Evolutionary conservation across 2,888 invertebrate genomes (phyloP).

Genomic region (Hetaerina titia): DNA sequence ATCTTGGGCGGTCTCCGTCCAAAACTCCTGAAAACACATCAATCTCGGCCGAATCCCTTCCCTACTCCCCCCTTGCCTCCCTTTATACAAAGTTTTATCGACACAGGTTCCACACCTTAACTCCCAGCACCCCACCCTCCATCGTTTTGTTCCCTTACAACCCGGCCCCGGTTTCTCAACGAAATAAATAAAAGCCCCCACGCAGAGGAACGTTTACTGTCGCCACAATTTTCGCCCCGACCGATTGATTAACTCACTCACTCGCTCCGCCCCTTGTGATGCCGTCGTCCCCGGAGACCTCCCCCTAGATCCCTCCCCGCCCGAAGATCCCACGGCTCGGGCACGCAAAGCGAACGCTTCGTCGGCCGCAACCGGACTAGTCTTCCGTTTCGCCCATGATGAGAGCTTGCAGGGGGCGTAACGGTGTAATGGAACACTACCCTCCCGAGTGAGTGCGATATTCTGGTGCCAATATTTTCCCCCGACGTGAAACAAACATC

Average conservation of each 20-base stretch:
- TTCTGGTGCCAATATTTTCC: no score
- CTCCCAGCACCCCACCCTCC: not conserved
- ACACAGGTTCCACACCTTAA: no score
- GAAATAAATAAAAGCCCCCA: not conserved
- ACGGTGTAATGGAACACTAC: no score
- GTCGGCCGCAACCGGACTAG: not conserved
- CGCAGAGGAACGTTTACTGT: not conserved
- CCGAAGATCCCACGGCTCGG: not conserved
- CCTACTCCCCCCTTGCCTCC: no score
- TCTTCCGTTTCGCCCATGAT: not conserved
- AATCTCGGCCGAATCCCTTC: not conserved
- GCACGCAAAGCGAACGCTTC: not conserved
- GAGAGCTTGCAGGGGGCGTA: not conserved
- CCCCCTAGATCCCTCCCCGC: not conserved
- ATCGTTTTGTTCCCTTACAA: not conserved
- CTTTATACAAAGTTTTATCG: no score
- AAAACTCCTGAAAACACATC: conserved; percentile 1
- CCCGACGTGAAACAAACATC: no score
- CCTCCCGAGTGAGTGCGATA: no score
- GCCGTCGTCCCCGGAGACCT: not conserved
- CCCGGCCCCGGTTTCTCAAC: not conserved
- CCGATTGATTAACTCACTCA: not conserved
- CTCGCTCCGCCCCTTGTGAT: not conserved
- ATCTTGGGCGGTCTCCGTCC: not conserved
- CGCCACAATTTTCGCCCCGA: not conserved